phyloP scores from a whole-genome alignment of 1,140 invertebrate species.

The Philotrypesis tridentata region DNA sequence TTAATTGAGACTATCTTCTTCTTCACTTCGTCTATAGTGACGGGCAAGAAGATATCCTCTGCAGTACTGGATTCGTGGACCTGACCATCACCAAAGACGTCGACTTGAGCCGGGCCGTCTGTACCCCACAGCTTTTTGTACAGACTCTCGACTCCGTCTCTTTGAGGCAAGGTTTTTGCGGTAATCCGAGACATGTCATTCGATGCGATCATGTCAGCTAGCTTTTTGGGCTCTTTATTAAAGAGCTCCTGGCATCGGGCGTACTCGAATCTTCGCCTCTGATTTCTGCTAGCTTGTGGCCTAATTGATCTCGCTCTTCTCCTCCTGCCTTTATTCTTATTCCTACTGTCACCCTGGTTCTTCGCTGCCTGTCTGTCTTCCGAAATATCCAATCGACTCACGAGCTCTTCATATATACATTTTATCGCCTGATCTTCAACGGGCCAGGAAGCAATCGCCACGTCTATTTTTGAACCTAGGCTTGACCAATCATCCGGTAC shows the following conservation, averaged over 20 bases:
- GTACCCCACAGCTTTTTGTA: slow-evolving; percentile 18
- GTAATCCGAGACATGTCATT: slow-evolving; percentile 25
- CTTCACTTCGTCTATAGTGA: neutral
- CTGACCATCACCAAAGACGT: neutral
- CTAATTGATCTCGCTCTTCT: neutral
- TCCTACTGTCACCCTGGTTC: neutral
- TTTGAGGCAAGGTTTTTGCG: neutral
- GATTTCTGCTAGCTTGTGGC: neutral
- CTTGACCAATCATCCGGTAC: too few species aligned
- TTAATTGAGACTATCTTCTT: neutral
- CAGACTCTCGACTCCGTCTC: neutral
- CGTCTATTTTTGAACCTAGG: too few species aligned
- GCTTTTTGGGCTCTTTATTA: slow-evolving; percentile 30
- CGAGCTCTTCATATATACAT: neutral
- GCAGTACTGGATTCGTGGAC: too few species aligned
- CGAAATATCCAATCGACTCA: neutral
- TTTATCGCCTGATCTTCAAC: neutral
- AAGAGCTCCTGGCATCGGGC: slow-evolving; percentile 33
- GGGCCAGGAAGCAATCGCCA: too few species aligned
- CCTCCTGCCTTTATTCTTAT: too few species aligned
- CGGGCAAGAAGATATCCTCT: neutral
- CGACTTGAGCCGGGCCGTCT: neutral
- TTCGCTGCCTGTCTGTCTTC: neutral
- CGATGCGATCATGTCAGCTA: slow-evolving; percentile 7
- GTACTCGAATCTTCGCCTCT: neutral